Conservation (phyloP, 2,888 invertebrate genomes). For the Meteorus colon region DNA sequence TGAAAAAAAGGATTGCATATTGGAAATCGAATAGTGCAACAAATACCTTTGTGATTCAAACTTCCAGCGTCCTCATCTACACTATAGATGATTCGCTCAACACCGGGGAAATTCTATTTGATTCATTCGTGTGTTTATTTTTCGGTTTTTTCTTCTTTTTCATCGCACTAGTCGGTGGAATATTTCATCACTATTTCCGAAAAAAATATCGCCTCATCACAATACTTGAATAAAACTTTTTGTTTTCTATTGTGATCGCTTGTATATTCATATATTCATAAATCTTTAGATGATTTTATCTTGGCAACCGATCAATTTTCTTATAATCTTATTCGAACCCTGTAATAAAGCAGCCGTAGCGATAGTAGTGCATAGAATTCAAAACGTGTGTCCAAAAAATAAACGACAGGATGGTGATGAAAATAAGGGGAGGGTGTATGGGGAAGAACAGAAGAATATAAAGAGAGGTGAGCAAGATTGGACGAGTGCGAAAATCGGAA, state of each 20-base stretch:
- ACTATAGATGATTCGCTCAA: neutral
- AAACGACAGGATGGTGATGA: slow-evolving; percentile 36
- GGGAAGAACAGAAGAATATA: neutral
- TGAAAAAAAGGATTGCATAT: neutral
- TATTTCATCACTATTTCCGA: slow-evolving; percentile 5
- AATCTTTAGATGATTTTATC: slow-evolving; percentile 6
- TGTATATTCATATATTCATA: slow-evolving; percentile 30
- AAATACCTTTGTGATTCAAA: slow-evolving; percentile 15
- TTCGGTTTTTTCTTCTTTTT: neutral
- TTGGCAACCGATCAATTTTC: slow-evolving; percentile 54
- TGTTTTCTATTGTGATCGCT: neutral
- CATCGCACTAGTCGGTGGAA: neutral
- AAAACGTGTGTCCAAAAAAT: slow-evolving; percentile 27
- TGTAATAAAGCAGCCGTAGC: slow-evolving; percentile 18
- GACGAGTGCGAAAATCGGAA: slow-evolving; percentile 39
- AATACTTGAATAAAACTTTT: neutral
- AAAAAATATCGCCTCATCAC: neutral
- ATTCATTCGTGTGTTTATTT: neutral
- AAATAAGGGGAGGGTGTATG: neutral
- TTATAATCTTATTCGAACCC: slow-evolving; percentile 46
- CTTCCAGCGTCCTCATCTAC: neutral
- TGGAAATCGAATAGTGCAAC: neutral
- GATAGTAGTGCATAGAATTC: slow-evolving; percentile 18
- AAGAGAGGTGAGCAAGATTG: neutral
- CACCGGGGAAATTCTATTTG: slow-evolving; percentile 10